Base-by-base conservation (phyloP, 2,888 invertebrate species). In the Brachynemurus nebulosus region DNA sequence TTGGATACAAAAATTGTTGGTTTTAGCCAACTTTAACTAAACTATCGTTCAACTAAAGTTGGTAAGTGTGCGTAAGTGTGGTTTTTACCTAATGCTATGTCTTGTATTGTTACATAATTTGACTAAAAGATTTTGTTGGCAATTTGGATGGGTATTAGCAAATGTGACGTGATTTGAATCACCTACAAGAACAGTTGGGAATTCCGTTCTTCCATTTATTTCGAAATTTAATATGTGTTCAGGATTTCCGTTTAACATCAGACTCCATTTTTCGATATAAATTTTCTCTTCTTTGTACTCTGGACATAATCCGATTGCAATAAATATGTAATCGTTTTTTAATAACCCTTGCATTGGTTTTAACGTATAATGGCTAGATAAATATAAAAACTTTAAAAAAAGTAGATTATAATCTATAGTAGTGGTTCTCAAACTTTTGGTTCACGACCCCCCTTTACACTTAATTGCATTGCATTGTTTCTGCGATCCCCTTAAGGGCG, bases 291-390 rank as follows among this genome's bases (percentile, higher is more conserved):
- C 46, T 2, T 49, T 47, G 2, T 43, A 34, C 36, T 55, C 55
- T 2, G 64, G 58, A 46, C 57, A 55, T 45, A 69, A 54, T 47
- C 63, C 59, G 1, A 65, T 59, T 1, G 55, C 56, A 9, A 70
- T 54, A 20, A 69, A 58, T 46, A 64, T 62, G 48, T 57, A 59
- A 38, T 57, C 54, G 44, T 55, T 42, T 25, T 19, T 44, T 43
- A 69, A 60, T 25, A 64, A 48, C 23, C 68, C 68, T 42, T 62
- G 51, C 60, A 62, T 61, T 2, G 70, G 70, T 48, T 67, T 68
- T 21, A 70, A 55, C 7, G 53, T 48, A 45, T 65, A 65, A 40
- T 61, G 58, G 16, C 63, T 63, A 43, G 37, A 50, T 51, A 38
- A 44, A 45, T 23, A 35, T n/a, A 20, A 19, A 38, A 19, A 27